Conservation (phyloP, 30 jellyfish, hydroid and myxozoan genomes). For the Pseudorhiza aurosa region DNA sequence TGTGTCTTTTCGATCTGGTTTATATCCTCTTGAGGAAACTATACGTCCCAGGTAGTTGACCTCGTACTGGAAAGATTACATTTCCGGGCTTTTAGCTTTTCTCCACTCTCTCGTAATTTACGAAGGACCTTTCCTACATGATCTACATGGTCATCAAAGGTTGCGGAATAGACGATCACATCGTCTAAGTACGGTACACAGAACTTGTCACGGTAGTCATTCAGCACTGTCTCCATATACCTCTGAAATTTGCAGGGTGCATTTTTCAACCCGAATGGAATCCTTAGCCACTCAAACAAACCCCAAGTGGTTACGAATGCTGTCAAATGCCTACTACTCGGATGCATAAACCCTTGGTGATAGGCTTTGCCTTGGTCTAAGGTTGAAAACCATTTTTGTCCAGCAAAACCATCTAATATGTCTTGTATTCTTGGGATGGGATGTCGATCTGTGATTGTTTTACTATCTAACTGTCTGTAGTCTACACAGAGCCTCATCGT, state of each 20-base stretch:
- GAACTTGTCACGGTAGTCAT: constrained; percentile 33
- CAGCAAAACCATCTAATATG: constrained; percentile 25
- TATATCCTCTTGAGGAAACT: constrained; percentile 27
- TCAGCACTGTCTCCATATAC: constrained; percentile 41
- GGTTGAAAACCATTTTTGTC: constrained; percentile 38
- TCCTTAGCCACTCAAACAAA: constrained; percentile 27
- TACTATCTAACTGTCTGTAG: constrained; percentile 22
- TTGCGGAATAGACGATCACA: constrained; percentile 29
- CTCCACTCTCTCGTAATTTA: constrained; percentile 25
- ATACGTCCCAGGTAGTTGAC: constrained; percentile 58
- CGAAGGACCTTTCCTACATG: constrained; percentile 37
- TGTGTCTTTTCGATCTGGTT: constrained; percentile 15
- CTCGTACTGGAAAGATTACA: constrained; percentile 35
- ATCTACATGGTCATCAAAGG: constrained; percentile 32
- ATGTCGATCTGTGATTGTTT: constrained; percentile 50
- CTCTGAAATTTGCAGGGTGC: constrained; percentile 58
- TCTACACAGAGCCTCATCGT: constrained; percentile 33
- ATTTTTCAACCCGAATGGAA: constrained; percentile 56
- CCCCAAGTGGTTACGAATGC: constrained; percentile 58
- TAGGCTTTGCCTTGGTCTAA: constrained; percentile 36
- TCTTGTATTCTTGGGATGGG: constrained; percentile 51
- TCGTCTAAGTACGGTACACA: constrained; percentile 52
- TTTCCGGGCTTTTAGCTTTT: constrained; percentile 42
- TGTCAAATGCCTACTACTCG: constrained; percentile 15
- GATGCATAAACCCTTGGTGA: constrained; percentile 43